Percentiles rank a stretch among this genome's conserved stretches.
Evolutionary conservation across 2,888 invertebrate genomes (phyloP).

Genomic region (Frankliniella fusca): DNA sequence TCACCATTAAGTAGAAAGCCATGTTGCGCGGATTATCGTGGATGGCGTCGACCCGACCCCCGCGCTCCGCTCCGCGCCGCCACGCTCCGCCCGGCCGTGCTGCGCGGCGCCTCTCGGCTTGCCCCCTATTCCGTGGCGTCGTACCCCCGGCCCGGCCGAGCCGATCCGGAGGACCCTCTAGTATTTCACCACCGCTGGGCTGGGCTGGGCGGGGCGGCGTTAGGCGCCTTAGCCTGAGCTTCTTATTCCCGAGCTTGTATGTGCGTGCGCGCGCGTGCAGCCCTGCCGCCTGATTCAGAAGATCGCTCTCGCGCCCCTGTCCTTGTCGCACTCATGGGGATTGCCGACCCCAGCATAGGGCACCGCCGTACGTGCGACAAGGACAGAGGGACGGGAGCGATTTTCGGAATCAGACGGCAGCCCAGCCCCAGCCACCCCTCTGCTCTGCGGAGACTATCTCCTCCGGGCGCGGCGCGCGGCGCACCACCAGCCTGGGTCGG

Average conservation of each 20-base stretch:
- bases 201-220: neutral
- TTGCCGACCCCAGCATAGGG: too few species aligned
- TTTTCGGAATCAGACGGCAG: too few species aligned
- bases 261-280: neutral
- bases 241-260: neutral
- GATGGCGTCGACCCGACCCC: neutral
- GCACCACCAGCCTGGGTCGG: neutral
- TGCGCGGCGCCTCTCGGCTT: neutral
- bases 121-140: neutral
- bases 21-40: constrained; percentile 6
- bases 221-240: neutral
- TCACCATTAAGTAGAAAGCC: constrained; percentile 26
- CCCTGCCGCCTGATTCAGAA: too few species aligned
- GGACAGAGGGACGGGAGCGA: too few species aligned
- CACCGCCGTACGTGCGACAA: too few species aligned
- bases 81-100: neutral
- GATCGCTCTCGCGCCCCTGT: too few species aligned
- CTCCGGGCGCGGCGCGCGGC: neutral
- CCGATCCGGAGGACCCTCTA: neutral
- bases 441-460: neutral
- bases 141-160: neutral
- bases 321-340: too few species aligned
- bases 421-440: too few species aligned
- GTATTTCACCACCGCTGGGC: neutral
- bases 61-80: neutral